Percentiles rank a stretch among this genome's conserved stretches.
Conservation (phyloP, 1,140 invertebrate species). For the Caenorhabditis briggsae region DNA sequence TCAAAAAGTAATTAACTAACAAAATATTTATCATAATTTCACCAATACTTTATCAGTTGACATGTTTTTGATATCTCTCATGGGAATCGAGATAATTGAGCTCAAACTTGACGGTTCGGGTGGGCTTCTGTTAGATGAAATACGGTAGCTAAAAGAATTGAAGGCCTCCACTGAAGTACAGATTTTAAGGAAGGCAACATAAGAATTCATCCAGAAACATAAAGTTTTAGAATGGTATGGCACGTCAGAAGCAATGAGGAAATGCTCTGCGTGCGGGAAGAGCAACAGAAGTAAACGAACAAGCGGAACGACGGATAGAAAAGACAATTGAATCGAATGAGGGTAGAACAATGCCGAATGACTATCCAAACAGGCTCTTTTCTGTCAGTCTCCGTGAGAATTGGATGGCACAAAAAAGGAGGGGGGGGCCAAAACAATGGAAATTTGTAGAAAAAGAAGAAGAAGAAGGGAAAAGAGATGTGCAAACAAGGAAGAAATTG, state of each 20-base stretch:
- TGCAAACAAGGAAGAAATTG: neutral
- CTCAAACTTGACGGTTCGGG: no score
- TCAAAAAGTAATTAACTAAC: no score
- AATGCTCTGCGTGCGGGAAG: neutral
- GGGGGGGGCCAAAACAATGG: conserved; percentile 22
- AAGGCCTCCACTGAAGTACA: no score
- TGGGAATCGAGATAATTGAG: no score
- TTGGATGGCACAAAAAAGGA: neutral
- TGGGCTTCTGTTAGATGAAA: no score
- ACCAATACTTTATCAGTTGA: no score
- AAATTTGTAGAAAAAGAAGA: neutral
- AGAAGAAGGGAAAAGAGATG: neutral
- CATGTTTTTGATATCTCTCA: no score
- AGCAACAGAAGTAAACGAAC: neutral
- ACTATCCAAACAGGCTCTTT: neutral
- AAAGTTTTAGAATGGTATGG: no score
- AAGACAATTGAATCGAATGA: neutral
- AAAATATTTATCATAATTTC: no score
- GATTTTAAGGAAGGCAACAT: no score
- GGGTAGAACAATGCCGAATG: conserved; percentile 20
- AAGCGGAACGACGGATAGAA: neutral
- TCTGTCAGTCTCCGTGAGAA: conserved; percentile 11
- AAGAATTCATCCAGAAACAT: no score
- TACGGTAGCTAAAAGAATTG: no score
- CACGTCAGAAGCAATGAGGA: neutral